phyloP scores from a whole-genome alignment of 2,797 vertebrate species.

The Coranthus polyacanthus region DNA sequence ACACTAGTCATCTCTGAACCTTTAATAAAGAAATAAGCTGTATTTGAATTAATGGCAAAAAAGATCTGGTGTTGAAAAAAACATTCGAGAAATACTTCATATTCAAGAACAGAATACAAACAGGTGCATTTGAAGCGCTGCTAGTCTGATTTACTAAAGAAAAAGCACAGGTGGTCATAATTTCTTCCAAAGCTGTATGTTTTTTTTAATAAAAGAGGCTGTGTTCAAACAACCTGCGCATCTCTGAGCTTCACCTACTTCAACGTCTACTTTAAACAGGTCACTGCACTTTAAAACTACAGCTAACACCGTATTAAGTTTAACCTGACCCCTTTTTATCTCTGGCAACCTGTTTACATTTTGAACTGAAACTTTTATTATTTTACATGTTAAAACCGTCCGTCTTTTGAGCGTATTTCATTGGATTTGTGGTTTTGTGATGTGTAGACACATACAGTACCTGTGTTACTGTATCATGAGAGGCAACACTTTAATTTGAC shows the following conservation, averaged over 20 bases:
- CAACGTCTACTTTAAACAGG: neutral
- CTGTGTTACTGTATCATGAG: neutral
- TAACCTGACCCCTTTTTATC: neutral
- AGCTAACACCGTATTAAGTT: no score
- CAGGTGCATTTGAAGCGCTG: no score
- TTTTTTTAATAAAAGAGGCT: no score
- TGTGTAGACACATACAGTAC: neutral
- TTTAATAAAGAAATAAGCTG: neutral
- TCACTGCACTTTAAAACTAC: neutral
- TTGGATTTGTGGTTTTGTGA: constrained; percentile 7
- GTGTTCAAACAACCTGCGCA: neutral
- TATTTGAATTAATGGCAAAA: no score
- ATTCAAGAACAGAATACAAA: no score
- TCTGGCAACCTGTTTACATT: constrained; percentile 7
- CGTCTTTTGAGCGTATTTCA: neutral
- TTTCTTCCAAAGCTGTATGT: no score
- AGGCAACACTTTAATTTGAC: no score
- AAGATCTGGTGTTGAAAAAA: no score
- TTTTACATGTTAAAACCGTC: constrained; percentile 8
- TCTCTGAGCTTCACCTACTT: neutral
- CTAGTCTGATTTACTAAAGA: no score
- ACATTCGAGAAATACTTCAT: no score
- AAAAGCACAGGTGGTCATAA: no score
- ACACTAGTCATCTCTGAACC: neutral
- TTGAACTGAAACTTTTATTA: neutral